Conservation (phyloP, 64 coral and sea anemone species). For the Astreopora myriophthalma region DNA sequence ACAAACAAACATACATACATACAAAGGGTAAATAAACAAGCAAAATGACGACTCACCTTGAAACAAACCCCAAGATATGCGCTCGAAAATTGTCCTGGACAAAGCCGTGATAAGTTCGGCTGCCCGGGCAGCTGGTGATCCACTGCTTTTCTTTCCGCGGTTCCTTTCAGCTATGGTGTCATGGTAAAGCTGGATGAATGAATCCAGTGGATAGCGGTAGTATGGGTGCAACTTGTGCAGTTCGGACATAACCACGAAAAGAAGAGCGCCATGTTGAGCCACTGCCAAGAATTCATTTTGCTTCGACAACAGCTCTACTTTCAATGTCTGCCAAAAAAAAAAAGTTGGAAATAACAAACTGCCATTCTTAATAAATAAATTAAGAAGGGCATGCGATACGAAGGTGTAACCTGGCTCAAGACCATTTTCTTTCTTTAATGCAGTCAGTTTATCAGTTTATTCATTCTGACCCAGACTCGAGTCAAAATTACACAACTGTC, state of each 20-base stretch:
- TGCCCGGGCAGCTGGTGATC: slow-evolving; percentile 76
- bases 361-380: too few relatives aligned
- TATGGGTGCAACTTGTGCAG: slow-evolving; percentile 62
- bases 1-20: background rate
- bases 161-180: slow-evolving; percentile 72
- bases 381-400: too few relatives aligned
- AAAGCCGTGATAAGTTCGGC: slow-evolving; percentile 83
- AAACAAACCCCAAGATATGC: slow-evolving; percentile 82
- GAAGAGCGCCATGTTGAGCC: slow-evolving; percentile 81
- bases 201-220: slow-evolving; percentile 72
- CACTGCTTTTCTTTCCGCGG: slow-evolving; percentile 71
- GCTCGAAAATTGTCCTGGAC: slow-evolving; percentile 63
- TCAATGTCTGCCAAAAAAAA: slow-evolving; percentile 50
- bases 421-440: too few relatives aligned
- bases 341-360: too few relatives aligned
- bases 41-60: background rate
- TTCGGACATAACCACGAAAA: slow-evolving; percentile 70
- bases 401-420: too few relatives aligned
- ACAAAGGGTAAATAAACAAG: background rate
- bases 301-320: slow-evolving; percentile 61
- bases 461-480: too few relatives aligned
- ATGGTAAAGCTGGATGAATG: slow-evolving; percentile 63
- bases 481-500: too few relatives aligned
- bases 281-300: slow-evolving; percentile 73
- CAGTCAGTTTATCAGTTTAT: too few relatives aligned